These are phyloP conservation scores for Cyclophora punctaria DNA, from an alignment of 2,888 invertebrate genomes.

Conservation along the genomic window DNA sequence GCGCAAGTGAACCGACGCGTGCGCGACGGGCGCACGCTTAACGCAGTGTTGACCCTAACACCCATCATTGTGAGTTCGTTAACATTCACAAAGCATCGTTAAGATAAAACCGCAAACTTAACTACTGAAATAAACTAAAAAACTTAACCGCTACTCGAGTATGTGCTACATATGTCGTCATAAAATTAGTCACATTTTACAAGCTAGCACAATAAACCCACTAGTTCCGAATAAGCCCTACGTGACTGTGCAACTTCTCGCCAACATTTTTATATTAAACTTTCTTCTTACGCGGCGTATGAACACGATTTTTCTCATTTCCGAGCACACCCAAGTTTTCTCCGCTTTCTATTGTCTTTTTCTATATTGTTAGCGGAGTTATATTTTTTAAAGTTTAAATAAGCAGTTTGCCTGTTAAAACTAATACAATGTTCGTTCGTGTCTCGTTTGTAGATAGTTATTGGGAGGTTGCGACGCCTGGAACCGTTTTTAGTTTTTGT, in stretches of 20 bases:
- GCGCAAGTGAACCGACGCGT: too few species aligned
- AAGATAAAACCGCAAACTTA: background rate
- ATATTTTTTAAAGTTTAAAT: background rate
- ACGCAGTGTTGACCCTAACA: too few species aligned
- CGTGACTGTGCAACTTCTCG: conserved; percentile 38
- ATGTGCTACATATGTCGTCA: conserved; percentile 7
- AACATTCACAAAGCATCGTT: too few species aligned
- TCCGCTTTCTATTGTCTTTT: conserved; percentile 15
- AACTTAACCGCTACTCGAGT: background rate
- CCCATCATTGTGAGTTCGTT: too few species aligned
- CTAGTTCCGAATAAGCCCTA: conserved; percentile 22
- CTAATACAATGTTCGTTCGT: too few species aligned
- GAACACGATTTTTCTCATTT: conserved; percentile 14
- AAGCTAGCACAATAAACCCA: conserved; percentile 28
- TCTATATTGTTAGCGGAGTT: conserved; percentile 14
- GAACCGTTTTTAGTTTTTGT: too few species aligned
- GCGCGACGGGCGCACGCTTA: too few species aligned
- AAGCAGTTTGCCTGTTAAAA: too few species aligned
- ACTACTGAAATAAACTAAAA: background rate
- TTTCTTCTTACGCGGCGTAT: conserved; percentile 6
- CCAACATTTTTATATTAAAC: conserved; percentile 28
- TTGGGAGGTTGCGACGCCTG: too few species aligned
- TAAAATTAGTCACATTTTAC: conserved; percentile 36
- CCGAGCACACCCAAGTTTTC: conserved; percentile 16
- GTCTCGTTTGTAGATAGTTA: too few species aligned